Percentiles rank a stretch among this genome's conserved stretches.
Evolutionary conservation across 2,113 vertebrate genomes (phyloP).

Genomic region (Campylomormyrus numenius): DNA sequence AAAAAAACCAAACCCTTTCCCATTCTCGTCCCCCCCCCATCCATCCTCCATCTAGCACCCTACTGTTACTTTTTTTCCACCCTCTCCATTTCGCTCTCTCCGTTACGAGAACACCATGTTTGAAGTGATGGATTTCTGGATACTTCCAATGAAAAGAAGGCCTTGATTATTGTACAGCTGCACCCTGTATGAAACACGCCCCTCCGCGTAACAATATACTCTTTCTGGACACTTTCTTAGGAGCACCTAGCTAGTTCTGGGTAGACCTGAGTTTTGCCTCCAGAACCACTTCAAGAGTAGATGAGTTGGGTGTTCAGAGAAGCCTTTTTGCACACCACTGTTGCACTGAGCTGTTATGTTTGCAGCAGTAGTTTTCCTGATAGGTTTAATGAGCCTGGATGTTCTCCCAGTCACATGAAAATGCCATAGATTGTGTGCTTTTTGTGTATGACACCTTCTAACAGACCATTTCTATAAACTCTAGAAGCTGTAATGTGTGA

Average conservation of each 20-base stretch:
- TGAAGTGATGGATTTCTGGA: not conserved
- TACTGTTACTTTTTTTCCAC: not conserved
- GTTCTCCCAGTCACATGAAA: not conserved
- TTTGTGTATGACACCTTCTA: not conserved
- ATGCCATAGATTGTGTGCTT: not conserved
- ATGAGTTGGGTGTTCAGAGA: not conserved
- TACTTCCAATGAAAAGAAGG: not conserved
- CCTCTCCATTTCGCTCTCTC: not conserved
- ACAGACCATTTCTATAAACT: not conserved
- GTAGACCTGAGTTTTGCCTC: not conserved
- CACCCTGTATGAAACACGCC: not conserved
- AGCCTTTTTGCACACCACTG: not conserved
- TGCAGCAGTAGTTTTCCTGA: not conserved
- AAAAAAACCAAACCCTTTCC: constrained; percentile 44
- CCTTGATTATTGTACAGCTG: not conserved
- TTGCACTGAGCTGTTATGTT: not conserved
- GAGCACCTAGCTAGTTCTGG: not conserved
- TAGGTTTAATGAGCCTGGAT: not conserved
- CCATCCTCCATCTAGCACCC: not conserved
- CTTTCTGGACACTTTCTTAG: not conserved
- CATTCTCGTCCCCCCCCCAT: constrained; percentile 16
- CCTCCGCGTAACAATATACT: not conserved
- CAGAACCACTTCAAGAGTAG: not conserved
- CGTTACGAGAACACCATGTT: not conserved
- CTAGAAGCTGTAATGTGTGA: not conserved